Base-by-base conservation (phyloP, 2,113 vertebrate genomes). In the Elachura formosa region DNA sequence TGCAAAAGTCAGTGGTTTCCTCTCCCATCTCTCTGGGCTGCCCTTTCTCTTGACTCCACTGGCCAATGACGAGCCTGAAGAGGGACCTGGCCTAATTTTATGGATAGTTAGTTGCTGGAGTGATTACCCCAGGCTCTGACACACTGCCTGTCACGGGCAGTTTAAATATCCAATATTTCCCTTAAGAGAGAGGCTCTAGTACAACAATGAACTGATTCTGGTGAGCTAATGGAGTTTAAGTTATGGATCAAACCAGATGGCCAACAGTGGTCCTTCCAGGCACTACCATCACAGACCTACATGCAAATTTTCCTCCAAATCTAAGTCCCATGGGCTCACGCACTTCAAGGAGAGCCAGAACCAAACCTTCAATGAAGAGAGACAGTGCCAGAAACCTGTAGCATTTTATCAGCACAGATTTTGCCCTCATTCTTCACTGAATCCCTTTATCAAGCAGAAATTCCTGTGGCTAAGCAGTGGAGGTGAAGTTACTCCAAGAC, bases 271-370 rank as follows among this genome's bases (percentile, higher is more conserved):
- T 83, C n/a, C 38, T 74, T 45, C 26, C 49, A 72, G 14, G 49
- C 25, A 68, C 25, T 38, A 48, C n/a, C 23, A 59, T 8, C 66
- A 68, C 2, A 36, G 38, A 82, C 28, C 18, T 54, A 64, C 33
- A 38, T 1, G 19, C 34, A 81, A 45, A 51, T 25, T 55, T 83
- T 52, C 38, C 21, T 84, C 18, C 8, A 1, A 62, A 54, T 5
- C 1, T 21, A 67, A 24, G 17, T 75, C n/a, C 28, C 31, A 25
- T 9, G 7, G 5, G 17, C 14, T 84, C 1, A 0, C 7, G 23
- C 6, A 23, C 49, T 78, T 73, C 31, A 75, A 58, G 11, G 25
- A 78, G 4, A 81, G 38, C 13, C 72, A 71, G 43, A 93, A 87
- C 1, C n/a, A 92, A 62, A 66, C 16, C 28, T 41, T 33, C 36